Evolutionary conservation across 2,113 vertebrate species (phyloP), one percentile per base, ranked within the genome.

Genomic region (Poeciliopsis occidentalis): DNA sequence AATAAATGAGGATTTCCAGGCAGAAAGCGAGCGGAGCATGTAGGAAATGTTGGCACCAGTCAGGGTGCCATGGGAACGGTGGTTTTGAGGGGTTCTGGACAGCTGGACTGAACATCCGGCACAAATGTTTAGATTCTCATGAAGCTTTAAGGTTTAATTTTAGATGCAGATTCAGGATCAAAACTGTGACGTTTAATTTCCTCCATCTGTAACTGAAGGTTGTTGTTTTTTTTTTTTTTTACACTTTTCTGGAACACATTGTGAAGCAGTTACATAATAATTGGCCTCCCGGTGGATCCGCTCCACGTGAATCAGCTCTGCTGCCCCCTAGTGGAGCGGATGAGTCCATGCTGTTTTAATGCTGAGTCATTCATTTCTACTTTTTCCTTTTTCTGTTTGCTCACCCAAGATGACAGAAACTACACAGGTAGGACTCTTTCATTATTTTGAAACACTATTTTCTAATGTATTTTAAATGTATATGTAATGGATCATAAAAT

Each of bases 371-470:
- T 17, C 8, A 13, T 32, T 57, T 32, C 19, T 57, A 1, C 47
- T 34, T 77, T 37, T 32, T 0, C n/a, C 22, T 75, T 63, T 75
- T 57, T 79, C 12, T 81, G 0, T 76, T 54, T 78, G 44, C 57
- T 4, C n/a, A 44, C 71, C 79, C 74, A 76, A 94, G 94, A 93
- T 76, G 94, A 94, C 91, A 90, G 87, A 85, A 94, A 93, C 91
- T 93, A 93, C 85, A 94, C 94, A 92, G 94, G 94, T 94, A 92
- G 75, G 91, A 71, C 22, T 29, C 27, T 54, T 15, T 32, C 1
- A 12, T 34, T 1, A 11, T 10, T 27, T 30, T 15, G 19, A 17
- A 10, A 6, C 51, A 10, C 8, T 67, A 2, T 24, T 60, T 60
- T 67, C 3, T 39, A 4, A 12, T 68, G 17, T 44, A 24, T 47